phyloP scores from a whole-genome alignment of 2,113 vertebrate genomes.

The Odontesthes bonariensis region DNA sequence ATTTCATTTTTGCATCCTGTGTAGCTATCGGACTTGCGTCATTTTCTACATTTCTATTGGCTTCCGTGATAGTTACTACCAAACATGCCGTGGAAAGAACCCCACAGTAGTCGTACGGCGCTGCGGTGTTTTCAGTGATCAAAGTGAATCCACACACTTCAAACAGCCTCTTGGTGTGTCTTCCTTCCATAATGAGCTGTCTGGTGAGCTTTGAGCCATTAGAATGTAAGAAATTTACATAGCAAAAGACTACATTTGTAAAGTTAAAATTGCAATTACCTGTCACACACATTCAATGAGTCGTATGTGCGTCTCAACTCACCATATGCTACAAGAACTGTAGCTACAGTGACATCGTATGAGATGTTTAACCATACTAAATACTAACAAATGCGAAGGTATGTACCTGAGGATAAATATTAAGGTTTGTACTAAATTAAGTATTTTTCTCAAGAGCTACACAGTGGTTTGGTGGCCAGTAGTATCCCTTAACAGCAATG shows the following conservation, averaged over 20 bases:
- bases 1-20: no score
- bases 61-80: background rate
- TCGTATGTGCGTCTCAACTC: background rate
- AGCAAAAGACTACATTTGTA: constrained; percentile 7
- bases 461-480: no score
- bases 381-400: no score
- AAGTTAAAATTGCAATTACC: constrained; percentile 1
- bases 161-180: background rate
- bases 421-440: no score
- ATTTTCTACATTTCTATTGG: no score
- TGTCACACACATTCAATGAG: constrained; percentile 9
- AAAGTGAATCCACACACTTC: constrained; percentile 12
- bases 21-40: no score
- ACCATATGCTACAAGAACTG: background rate
- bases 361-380: no score
- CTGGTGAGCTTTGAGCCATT: constrained; percentile 8
- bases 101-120: background rate
- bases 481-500: no score
- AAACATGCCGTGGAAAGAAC: background rate
- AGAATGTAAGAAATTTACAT: constrained; percentile 9
- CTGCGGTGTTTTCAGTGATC: constrained; percentile 8
- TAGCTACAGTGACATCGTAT: no score
- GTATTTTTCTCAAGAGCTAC: no score
- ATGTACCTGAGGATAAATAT: no score
- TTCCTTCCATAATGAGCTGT: constrained; percentile 12